A percentile compares a stretch with the other conserved stretches of the same genome.
Conservation (phyloP, 2,888 invertebrate genomes). For the Pterobdella sp. region DNA sequence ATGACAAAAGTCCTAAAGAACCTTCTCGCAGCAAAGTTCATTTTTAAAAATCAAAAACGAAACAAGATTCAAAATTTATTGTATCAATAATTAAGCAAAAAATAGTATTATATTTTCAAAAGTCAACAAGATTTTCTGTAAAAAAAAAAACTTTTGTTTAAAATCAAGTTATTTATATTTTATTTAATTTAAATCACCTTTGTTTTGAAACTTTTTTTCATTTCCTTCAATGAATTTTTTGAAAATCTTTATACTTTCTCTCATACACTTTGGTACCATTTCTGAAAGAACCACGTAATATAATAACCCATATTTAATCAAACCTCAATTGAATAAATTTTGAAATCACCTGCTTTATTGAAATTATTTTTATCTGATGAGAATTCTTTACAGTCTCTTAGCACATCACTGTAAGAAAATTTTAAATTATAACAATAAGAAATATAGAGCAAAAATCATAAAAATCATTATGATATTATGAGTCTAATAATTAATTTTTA, state of each 20-base stretch:
- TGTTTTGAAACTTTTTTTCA: slow-evolving; percentile 32
- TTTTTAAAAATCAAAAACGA: too few species aligned
- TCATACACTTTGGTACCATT: slow-evolving; percentile 68
- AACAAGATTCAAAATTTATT: too few species aligned
- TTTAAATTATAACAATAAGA: slow-evolving; percentile 17
- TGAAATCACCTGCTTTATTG: slow-evolving; percentile 41
- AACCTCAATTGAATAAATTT: neutral
- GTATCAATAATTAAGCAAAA: too few species aligned
- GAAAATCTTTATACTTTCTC: slow-evolving; percentile 63
- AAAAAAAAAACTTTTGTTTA: too few species aligned
- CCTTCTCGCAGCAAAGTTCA: too few species aligned
- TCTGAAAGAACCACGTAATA: slow-evolving; percentile 48
- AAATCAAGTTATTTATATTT: too few species aligned
- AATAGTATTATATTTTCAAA: too few species aligned
- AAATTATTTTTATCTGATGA: slow-evolving; percentile 55
- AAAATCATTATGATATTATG: too few species aligned
- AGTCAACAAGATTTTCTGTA: too few species aligned
- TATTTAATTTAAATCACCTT: slow-evolving; percentile 35
- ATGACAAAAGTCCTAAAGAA: too few species aligned
- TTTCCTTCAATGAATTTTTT: slow-evolving; percentile 60
- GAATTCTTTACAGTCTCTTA: slow-evolving; percentile 61
- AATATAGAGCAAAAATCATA: too few species aligned
- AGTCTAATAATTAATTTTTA: too few species aligned
- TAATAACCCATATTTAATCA: neutral
- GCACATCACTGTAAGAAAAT: slow-evolving; percentile 53